phyloP scores from a whole-genome alignment of 2,797 vertebrate species.

The Aldrovandia affinis region DNA sequence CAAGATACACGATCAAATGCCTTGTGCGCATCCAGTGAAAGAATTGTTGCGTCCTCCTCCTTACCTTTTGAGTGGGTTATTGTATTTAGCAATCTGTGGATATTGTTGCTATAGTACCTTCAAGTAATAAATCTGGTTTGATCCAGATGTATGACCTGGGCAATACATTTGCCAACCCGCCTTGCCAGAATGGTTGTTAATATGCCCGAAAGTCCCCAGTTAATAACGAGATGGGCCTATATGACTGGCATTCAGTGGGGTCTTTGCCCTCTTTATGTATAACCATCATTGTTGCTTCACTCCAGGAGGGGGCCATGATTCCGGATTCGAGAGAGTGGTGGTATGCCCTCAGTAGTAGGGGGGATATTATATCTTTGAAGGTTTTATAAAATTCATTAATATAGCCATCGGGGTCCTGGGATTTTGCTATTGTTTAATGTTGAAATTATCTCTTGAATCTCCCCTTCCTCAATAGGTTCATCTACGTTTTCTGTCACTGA shows the following conservation, averaged over 20 bases:
- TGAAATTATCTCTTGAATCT: conserved; percentile 22
- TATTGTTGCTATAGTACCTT: too few relatives aligned
- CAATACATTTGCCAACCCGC: neutral
- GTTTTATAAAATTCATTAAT: conserved; percentile 1
- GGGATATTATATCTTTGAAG: neutral
- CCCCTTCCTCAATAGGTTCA: conserved; percentile 18
- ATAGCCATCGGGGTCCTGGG: conserved; percentile 9
- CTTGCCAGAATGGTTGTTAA: neutral
- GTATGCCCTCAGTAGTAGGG: conserved; percentile 20
- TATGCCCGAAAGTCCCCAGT: too few relatives aligned
- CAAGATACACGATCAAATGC: neutral
- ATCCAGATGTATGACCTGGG: neutral
- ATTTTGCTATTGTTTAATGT: conserved; percentile 37
- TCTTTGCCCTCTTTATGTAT: too few relatives aligned
- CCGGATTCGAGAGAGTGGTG: neutral
- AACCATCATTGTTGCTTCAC: too few relatives aligned
- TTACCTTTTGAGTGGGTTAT: neutral
- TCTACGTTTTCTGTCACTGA: conserved; percentile 2
- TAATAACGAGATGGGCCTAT: neutral
- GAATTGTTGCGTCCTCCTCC: too few relatives aligned
- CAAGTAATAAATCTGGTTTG: too few relatives aligned
- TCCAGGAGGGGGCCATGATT: too few relatives aligned
- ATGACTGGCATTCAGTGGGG: neutral
- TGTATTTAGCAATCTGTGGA: neutral
- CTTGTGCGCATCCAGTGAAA: neutral